Evolutionary conservation across 53 echinoderm and acorn worm genomes (phyloP).

Genomic region (Astropecten irregularis): DNA sequence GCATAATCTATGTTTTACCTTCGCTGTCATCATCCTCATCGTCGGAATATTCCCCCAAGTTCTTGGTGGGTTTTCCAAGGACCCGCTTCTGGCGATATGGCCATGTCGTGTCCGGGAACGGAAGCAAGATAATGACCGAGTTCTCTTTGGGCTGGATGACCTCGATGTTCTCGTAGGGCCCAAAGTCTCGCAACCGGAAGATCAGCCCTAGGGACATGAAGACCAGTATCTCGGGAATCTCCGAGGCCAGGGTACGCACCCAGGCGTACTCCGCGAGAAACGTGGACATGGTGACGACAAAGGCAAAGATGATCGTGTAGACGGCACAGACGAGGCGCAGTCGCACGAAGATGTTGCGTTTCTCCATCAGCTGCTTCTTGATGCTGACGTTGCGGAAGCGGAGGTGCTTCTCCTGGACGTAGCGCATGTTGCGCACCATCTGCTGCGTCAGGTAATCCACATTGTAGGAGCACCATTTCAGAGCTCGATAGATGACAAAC

Average conservation of each 20-base stretch:
- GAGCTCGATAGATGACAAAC: conserved; percentile 91
- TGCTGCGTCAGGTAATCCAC: conserved; percentile 76
- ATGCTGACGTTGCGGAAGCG: conserved; percentile 76
- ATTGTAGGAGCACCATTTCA: conserved; percentile 97
- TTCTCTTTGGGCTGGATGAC: conserved; percentile 80
- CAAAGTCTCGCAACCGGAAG: conserved; percentile 82
- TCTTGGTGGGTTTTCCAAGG: conserved; percentile 61
- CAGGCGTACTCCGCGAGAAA: conserved; percentile 93
- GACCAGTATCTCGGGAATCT: conserved; percentile 87
- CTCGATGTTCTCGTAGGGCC: conserved; percentile 81
- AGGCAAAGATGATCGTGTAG: conserved; percentile 94
- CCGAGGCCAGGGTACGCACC: conserved; percentile 74
- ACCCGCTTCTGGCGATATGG: conserved; percentile 74
- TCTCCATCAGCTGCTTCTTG: conserved; percentile 74
- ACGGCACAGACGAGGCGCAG: conserved; percentile 80
- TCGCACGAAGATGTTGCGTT: conserved; percentile 84
- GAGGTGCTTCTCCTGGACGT: conserved; percentile 79
- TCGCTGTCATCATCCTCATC: conserved; percentile 13
- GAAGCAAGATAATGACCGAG: conserved; percentile 86
- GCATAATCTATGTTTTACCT: neutral
- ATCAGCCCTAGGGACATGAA: conserved; percentile 78
- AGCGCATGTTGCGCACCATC: conserved; percentile 62
- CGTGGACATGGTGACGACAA: conserved; percentile 88
- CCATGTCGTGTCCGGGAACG: conserved; percentile 73
- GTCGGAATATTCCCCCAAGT: conserved; percentile 23